These are phyloP conservation scores for Rhincodon typus DNA, from an alignment of 2,797 vertebrate genomes.

Conservation along the genomic window DNA sequence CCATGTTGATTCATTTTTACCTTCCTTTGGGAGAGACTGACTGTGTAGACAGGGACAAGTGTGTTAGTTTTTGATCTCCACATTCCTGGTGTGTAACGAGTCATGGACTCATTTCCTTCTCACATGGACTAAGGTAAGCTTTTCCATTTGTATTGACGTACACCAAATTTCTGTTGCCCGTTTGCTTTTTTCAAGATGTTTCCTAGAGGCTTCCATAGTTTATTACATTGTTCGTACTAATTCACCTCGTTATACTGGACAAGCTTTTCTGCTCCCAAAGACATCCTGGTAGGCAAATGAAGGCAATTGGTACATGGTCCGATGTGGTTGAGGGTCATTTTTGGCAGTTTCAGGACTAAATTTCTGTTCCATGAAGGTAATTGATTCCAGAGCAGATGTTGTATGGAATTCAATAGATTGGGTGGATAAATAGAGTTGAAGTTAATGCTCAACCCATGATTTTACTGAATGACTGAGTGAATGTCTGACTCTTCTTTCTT, in stretches of 20 bases:
- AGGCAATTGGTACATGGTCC: not conserved
- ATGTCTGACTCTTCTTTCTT: not conserved
- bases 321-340: not conserved
- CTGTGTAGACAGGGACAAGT: not conserved
- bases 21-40: not conserved
- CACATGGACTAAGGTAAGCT: not conserved
- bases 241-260: not conserved
- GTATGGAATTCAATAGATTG: not conserved
- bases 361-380: not conserved
- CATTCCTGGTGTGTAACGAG: constrained; percentile 22
- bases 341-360: not conserved
- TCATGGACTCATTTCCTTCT: not conserved
- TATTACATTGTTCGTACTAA: not conserved
- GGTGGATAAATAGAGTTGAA: not conserved
- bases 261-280: not conserved
- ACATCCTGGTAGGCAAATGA: not conserved
- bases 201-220: not conserved
- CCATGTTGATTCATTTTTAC: not conserved
- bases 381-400: not conserved
- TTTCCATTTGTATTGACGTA: not conserved
- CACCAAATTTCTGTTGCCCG: not conserved
- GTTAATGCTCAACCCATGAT: not conserved
- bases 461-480: not conserved
- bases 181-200: not conserved
- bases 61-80: not conserved